phyloP scores from a whole-genome alignment of 2,113 vertebrate species.

The Catharus fuscescens region DNA sequence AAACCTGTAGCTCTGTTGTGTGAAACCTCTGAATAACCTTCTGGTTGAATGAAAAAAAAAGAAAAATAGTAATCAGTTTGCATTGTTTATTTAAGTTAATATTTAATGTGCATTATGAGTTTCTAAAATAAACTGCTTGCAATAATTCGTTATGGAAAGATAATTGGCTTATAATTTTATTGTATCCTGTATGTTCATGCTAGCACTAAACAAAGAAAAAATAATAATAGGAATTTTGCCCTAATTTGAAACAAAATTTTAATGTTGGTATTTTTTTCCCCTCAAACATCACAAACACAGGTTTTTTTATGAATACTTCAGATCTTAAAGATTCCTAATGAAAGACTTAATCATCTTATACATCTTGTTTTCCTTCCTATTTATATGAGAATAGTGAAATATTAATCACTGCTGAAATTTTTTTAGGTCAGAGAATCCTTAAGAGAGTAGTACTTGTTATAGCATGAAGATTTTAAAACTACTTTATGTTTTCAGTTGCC shows the following conservation, averaged over 20 bases:
- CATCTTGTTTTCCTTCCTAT: neutral
- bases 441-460: neutral
- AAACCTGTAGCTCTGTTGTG: neutral
- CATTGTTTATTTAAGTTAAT: neutral
- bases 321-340: neutral
- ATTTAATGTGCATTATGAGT: neutral
- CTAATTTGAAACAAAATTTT: neutral
- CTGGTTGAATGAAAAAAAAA: accelerated
- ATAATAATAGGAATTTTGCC: neutral
- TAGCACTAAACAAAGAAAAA: neutral
- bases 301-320: neutral
- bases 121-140: neutral
- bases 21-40: neutral
- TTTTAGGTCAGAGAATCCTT: neutral
- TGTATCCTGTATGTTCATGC: neutral
- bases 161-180: neutral
- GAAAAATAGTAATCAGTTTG: neutral
- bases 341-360: neutral
- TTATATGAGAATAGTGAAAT: neutral
- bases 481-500: neutral
- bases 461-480: neutral
- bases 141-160: neutral
- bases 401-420: neutral
- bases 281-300: neutral
- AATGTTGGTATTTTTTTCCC: neutral